Conservation (phyloP, 1,140 invertebrate species). For the Psix sp. region DNA sequence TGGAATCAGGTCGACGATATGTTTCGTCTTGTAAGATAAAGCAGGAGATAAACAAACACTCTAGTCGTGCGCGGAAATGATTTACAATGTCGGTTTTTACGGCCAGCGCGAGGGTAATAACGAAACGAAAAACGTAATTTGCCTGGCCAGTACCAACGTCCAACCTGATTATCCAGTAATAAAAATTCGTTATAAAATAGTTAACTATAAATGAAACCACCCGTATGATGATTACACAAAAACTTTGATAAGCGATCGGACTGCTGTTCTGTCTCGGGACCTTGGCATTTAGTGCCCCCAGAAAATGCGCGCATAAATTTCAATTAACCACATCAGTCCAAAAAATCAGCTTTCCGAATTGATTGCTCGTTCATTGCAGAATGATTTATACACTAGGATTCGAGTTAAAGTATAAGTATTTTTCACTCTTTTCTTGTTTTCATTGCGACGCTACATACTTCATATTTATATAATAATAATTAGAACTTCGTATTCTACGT, state of each 20-base stretch:
- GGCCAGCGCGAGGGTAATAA: constrained; percentile 15
- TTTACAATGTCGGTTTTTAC: constrained; percentile 6
- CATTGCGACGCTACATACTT: too few relatives aligned
- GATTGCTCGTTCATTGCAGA: background rate
- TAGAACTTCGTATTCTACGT: too few relatives aligned
- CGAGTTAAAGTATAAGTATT: too few relatives aligned
- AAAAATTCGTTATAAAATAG: constrained; percentile 42
- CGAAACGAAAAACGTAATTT: constrained; percentile 11
- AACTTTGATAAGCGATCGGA: constrained; percentile 35
- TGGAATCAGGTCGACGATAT: constrained; percentile 19
- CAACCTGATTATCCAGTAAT: constrained; percentile 14
- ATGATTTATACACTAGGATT: too few relatives aligned
- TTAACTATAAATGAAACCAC: constrained; percentile 48
- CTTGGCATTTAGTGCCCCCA: background rate
- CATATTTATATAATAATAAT: too few relatives aligned
- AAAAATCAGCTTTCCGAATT: constrained; percentile 25
- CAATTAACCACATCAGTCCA: constrained; percentile 26
- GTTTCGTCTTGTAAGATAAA: constrained; percentile 10
- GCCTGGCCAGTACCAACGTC: constrained; percentile 4
- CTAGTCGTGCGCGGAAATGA: constrained; percentile 4
- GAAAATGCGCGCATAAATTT: constrained; percentile 31
- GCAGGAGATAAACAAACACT: constrained; percentile 21
- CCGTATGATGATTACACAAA: constrained; percentile 47
- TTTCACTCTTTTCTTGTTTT: too few relatives aligned
- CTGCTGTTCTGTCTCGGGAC: constrained; percentile 6